Evolutionary conservation across 2,888 invertebrate genomes (phyloP).

Genomic region (Endomychus coccineus): DNA sequence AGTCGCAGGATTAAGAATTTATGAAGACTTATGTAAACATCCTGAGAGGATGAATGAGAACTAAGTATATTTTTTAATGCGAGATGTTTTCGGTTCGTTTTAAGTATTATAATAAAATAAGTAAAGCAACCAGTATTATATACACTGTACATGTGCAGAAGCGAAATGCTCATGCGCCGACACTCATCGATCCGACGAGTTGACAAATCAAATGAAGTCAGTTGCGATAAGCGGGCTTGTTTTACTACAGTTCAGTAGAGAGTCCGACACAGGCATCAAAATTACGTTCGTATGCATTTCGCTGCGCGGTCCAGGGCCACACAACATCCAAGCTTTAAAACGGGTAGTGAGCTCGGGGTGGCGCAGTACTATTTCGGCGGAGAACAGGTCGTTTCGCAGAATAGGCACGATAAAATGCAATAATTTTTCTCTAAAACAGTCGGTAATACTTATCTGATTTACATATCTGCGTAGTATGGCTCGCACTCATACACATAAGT

Average conservation of each 20-base stretch:
- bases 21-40: no score
- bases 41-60: no score
- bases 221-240: slow-evolving; percentile 14
- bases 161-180: slow-evolving; percentile 37
- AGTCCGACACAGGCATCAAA: slow-evolving; percentile 12
- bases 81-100: no score
- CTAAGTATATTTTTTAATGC: no score
- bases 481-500: no score
- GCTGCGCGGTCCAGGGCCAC: slow-evolving; percentile 32
- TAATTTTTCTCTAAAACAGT: slow-evolving; percentile 38
- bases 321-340: slow-evolving; percentile 34
- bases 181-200: slow-evolving; percentile 41
- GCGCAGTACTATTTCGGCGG: slow-evolving; percentile 40
- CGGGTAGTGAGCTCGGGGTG: slow-evolving; percentile 40
- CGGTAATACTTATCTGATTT: slow-evolving; percentile 30
- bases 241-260: slow-evolving; percentile 14
- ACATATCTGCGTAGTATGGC: no score
- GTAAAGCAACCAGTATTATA: slow-evolving; percentile 11
- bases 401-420: slow-evolving; percentile 42
- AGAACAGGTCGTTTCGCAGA: slow-evolving; percentile 37
- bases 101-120: slow-evolving; percentile 10
- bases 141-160: slow-evolving; percentile 35
- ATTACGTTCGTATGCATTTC: slow-evolving; percentile 23
- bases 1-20: no score
- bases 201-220: slow-evolving; percentile 15